Evolutionary conservation across 2,797 vertebrate genomes (phyloP).

Genomic region (Lindbergichthys nudifrons): DNA sequence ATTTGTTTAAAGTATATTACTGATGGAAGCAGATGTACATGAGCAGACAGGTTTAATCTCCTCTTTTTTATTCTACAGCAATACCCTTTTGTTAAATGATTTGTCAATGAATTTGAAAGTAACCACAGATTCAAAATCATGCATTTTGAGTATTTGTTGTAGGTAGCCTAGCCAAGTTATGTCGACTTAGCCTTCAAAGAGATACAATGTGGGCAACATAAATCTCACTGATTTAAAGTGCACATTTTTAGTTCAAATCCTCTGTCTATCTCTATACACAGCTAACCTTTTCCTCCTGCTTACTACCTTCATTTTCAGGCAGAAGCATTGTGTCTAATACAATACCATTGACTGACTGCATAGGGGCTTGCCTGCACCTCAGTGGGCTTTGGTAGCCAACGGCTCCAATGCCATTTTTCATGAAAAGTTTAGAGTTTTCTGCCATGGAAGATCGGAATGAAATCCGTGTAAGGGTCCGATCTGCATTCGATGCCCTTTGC

Average conservation of each 20-base stretch:
- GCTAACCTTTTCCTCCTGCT: slow-evolving; percentile 90
- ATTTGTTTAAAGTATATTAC: not conserved
- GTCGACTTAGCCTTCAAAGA: slow-evolving; percentile 7
- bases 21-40: slow-evolving; percentile 3
- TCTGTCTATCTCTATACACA: slow-evolving; percentile 82
- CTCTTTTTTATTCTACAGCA: slow-evolving; percentile 5
- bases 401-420: slow-evolving; percentile 91
- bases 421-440: slow-evolving; percentile 93
- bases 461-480: slow-evolving; percentile 83
- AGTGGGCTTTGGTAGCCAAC: slow-evolving; percentile 90
- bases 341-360: slow-evolving; percentile 84
- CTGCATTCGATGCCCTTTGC: slow-evolving; percentile 68
- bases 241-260: not conserved
- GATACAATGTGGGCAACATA: not conserved
- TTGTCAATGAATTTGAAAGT: not conserved
- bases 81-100: not conserved
- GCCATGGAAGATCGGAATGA: slow-evolving; percentile 89
- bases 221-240: slow-evolving; percentile 25
- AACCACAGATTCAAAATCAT: slow-evolving; percentile 4
- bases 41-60: not conserved
- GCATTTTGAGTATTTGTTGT: not conserved
- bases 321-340: slow-evolving; percentile 89
- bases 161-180: no score
- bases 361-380: slow-evolving; percentile 81
- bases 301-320: slow-evolving; percentile 88